A percentile compares a stretch with the other conserved stretches of the same genome.
Evolutionary conservation across 2,113 vertebrate species (phyloP).

Genomic region (Ivindomyrus marchei): DNA sequence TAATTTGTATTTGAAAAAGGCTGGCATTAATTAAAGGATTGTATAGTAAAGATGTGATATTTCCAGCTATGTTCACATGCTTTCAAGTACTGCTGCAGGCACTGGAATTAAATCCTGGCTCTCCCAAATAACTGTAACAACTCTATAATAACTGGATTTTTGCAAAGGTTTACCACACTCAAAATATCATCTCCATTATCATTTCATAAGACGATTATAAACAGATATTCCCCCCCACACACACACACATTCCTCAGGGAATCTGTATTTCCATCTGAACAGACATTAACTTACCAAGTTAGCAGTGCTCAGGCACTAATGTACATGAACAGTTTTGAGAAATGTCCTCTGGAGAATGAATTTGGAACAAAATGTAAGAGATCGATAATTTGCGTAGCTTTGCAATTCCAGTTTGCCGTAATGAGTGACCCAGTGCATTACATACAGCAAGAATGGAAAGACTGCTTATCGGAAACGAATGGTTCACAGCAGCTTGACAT

Average conservation of each 20-base stretch:
- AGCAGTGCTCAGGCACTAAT: neutral
- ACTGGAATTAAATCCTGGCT: neutral
- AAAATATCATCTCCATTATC: neutral
- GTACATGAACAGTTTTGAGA: neutral
- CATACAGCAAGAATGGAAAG: neutral
- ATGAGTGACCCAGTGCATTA: constrained; percentile 13
- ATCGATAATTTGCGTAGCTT: neutral
- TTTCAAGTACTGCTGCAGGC: neutral
- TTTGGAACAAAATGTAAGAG: constrained; percentile 12
- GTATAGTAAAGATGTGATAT: neutral
- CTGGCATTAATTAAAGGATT: neutral
- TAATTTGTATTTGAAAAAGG: neutral
- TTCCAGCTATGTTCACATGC: neutral
- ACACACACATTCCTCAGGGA: neutral
- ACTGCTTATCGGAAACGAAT: constrained; percentile 38
- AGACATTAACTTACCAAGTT: neutral
- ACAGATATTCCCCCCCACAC: neutral
- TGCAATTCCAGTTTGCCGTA: constrained; percentile 28
- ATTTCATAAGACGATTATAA: neutral
- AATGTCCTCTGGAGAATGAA: neutral
- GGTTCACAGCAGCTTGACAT: constrained; percentile 27
- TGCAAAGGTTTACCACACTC: neutral
- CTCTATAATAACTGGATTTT: neutral
- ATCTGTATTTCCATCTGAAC: neutral
- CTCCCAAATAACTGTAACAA: neutral